Base-by-base conservation (phyloP, 2,888 invertebrate genomes). In the Pachymerium ferrugineum region DNA sequence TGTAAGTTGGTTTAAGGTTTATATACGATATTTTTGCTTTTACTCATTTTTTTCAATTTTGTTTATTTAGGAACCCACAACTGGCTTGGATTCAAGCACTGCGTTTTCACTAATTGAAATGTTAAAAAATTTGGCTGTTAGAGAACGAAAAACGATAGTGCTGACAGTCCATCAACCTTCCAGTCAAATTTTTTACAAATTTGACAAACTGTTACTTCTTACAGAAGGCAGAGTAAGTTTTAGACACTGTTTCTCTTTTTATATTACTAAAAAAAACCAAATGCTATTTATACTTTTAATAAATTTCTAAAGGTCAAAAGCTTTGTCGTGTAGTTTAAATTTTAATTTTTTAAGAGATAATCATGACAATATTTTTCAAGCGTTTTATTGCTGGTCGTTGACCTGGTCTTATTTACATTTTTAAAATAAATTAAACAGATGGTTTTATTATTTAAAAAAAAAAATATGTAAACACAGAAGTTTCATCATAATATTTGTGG, bases 91-190 rank as follows among this genome's bases (percentile, higher is more conserved):
- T 82, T 91, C 91, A 33, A 89, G 90, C 81, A 89, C 91, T 76
- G 91, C 92, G 25, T 88, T 88, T 80, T 88, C 87, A 78, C 82
- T 92, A 76, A 90, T 92, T 86, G 85, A 86, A 77, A 88, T 88
- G 75, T 83, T 92, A 78, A 90, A 90, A 81, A 85, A 87, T 75
- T 91, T 90, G 80, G 90, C 91, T 0, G 87, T 88, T 76, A 87
- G 88, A 78, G 90, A 90, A 82, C 88, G 89, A 77, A 92, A 91
- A 83, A 90, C 90, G 5, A 88, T 92, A 72, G 88, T 92, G 72
- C 87, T 90, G 74, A 90, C 91, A 38, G 88, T 92, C 3, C 92
- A 92, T 81, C 92, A 92, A 81, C 92, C 92, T 1, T 91, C 91
- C 73, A 91, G 91, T 77, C 90, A 91, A 82, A 91, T 92, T 84